Evolutionary conservation across 2,113 vertebrate genomes (phyloP).

Genomic region (Albula glossodonta): DNA sequence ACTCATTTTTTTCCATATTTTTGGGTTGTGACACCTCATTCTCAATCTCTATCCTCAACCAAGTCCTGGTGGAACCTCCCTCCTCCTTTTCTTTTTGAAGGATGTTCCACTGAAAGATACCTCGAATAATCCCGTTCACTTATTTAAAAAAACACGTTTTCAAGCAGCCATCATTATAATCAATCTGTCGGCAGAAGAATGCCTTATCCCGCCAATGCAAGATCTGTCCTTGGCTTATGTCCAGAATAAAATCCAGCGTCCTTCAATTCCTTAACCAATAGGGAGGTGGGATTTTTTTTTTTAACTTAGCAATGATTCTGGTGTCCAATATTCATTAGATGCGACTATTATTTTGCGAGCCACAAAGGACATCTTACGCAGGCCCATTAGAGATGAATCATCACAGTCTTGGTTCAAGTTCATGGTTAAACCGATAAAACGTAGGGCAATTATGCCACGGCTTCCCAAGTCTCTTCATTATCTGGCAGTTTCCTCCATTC

Average conservation of each 20-base stretch:
- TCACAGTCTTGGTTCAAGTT: conserved; percentile 17
- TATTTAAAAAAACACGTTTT: too few relatives aligned
- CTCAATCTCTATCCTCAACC: too few relatives aligned
- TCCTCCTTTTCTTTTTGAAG: too few relatives aligned
- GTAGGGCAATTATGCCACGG: not conserved
- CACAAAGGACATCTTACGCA: not conserved
- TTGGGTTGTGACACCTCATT: too few relatives aligned
- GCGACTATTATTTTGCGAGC: not conserved
- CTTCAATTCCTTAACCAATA: not conserved
- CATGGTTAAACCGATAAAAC: conserved; percentile 11
- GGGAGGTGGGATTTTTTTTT: not conserved
- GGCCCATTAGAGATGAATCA: conserved; percentile 12
- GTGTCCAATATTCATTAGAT: conserved; percentile 10
- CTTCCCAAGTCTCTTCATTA: not conserved
- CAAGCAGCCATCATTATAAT: not conserved
- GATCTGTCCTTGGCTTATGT: not conserved
- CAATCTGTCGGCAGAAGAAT: not conserved
- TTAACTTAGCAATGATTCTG: not conserved
- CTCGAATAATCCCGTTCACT: too few relatives aligned
- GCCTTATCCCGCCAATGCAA: not conserved
- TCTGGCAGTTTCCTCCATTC: not conserved
- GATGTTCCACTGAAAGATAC: too few relatives aligned
- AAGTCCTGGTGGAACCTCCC: too few relatives aligned
- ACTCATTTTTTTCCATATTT: too few relatives aligned
- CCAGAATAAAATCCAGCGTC: not conserved